Percentiles rank a stretch among this genome's conserved stretches.
These are phyloP conservation scores for Montipora foliosa DNA, from an alignment of 64 coral and sea anemone genomes.

Conservation along the genomic window DNA sequence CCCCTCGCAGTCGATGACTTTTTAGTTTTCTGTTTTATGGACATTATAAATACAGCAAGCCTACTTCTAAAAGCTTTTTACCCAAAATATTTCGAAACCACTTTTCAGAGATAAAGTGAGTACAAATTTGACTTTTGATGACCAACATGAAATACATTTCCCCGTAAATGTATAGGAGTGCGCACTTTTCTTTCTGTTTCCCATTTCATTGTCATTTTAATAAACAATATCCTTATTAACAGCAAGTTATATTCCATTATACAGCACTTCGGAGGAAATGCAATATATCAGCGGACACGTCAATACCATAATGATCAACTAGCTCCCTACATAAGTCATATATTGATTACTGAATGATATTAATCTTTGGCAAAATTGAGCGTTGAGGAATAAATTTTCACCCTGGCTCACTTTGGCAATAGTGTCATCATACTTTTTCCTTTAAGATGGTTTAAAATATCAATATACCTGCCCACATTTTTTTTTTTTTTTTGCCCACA, in stretches of 20 bases:
- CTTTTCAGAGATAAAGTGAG: too few species aligned
- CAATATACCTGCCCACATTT: background rate
- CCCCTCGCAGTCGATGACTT: too few species aligned
- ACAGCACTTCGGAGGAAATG: constrained; percentile 1
- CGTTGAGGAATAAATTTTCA: background rate
- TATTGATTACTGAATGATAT: constrained; percentile 41
- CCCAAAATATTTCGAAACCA: too few species aligned
- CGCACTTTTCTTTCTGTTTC: background rate
- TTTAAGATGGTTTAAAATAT: background rate
- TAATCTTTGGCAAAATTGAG: background rate
- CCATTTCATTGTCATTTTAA: background rate
- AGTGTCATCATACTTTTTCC: background rate
- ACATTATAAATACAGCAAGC: too few species aligned
- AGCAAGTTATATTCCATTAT: background rate
- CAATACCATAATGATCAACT: constrained; percentile 12
- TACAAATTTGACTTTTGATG: too few species aligned
- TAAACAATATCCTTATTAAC: background rate
- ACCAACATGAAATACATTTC: background rate
- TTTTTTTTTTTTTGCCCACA: background rate
- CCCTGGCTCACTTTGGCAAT: background rate
- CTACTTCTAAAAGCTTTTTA: too few species aligned
- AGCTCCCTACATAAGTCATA: constrained; percentile 5
- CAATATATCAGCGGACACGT: background rate
- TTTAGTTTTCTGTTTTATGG: too few species aligned
- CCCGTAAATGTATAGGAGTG: background rate